Evolutionary conservation across 1,140 invertebrate species (phyloP).

Genomic region (Brachionus rotundiformis): DNA sequence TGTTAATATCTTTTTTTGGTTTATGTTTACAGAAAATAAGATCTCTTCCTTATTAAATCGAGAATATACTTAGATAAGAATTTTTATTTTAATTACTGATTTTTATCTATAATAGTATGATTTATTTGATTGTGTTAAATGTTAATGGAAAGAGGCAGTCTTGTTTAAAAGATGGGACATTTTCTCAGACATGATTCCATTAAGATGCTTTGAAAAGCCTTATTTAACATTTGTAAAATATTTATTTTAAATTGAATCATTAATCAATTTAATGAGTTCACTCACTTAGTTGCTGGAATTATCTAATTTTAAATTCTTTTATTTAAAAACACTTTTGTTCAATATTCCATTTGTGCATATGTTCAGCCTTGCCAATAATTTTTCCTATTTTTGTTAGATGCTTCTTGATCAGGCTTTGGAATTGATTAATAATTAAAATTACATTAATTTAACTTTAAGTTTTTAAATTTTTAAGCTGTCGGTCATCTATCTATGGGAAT

Average conservation of each 20-base stretch:
- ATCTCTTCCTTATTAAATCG: background rate
- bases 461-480: too few species aligned
- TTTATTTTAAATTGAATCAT: background rate
- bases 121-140: background rate
- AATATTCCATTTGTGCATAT: too few species aligned
- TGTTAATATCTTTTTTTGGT: background rate
- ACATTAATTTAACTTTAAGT: too few species aligned
- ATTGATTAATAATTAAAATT: too few species aligned
- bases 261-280: background rate
- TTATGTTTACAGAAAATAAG: background rate
- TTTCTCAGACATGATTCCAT: background rate
- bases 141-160: background rate
- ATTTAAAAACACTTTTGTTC: too few species aligned
- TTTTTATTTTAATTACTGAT: constrained; percentile 11
- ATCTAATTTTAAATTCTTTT: background rate
- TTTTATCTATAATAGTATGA: background rate
- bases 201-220: background rate
- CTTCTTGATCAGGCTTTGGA: too few species aligned
- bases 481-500: too few species aligned
- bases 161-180: background rate
- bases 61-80: constrained; percentile 3
- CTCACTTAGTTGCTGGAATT: background rate
- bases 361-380: too few species aligned
- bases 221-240: background rate
- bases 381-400: too few species aligned